Conservation (phyloP, 2,888 invertebrate species). For the Chrysolina haemoptera region DNA sequence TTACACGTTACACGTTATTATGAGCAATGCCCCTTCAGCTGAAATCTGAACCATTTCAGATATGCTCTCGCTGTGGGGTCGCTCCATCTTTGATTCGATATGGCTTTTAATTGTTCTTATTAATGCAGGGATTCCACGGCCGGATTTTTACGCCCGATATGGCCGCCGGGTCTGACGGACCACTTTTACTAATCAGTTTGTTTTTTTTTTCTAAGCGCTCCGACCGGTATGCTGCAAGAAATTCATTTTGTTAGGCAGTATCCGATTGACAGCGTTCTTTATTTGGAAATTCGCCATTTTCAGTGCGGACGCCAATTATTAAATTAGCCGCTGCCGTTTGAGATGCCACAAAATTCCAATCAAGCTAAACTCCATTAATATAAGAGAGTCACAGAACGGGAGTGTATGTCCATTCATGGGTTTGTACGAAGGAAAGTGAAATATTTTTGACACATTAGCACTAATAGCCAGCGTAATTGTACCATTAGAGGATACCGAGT, state of each 20-base stretch:
- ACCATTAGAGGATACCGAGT: constrained; percentile 39
- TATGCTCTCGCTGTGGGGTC: constrained; percentile 68
- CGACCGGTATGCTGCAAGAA: constrained; percentile 53
- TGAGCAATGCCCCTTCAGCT: constrained; percentile 66
- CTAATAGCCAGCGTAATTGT: constrained; percentile 42
- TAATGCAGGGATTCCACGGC: constrained; percentile 61
- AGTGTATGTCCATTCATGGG: constrained; percentile 37
- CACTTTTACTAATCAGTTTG: constrained; percentile 53
- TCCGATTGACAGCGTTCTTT: constrained; percentile 50
- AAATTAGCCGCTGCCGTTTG: constrained; percentile 46
- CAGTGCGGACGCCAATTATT: constrained; percentile 50
- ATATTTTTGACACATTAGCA: constrained; percentile 46
- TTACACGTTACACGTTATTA: constrained; percentile 68
- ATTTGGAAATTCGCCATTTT: constrained; percentile 51
- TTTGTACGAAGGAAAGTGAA: constrained; percentile 43
- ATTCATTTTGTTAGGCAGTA: constrained; percentile 56
- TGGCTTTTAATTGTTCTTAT: constrained; percentile 64
- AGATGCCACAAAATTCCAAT: constrained; percentile 25
- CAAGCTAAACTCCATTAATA: constrained; percentile 34
- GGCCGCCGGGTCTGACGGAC: constrained; percentile 53
- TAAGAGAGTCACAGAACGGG: constrained; percentile 43
- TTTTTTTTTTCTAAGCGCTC: constrained; percentile 43
- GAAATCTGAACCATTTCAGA: constrained; percentile 70
- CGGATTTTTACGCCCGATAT: constrained; percentile 62
- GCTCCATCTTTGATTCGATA: constrained; percentile 64